A percentile compares a stretch with the other conserved stretches of the same genome.
Conservation (phyloP, 1,140 invertebrate genomes). For the Diplogasteroides magnus region DNA sequence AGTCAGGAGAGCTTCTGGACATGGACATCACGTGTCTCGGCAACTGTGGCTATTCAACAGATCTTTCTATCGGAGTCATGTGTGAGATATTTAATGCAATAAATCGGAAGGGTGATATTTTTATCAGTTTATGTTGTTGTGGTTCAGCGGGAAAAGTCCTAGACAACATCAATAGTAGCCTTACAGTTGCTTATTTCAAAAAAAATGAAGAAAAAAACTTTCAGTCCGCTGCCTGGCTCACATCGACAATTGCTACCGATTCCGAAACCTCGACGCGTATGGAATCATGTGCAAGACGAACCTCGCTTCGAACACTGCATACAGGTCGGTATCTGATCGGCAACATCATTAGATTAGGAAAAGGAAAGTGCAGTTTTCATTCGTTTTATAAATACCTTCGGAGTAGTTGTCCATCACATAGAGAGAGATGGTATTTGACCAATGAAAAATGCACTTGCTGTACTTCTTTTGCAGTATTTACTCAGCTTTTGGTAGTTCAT, state of each 20-base stretch:
- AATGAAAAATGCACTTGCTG: too few relatives aligned
- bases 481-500: too few relatives aligned
- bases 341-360: slow-evolving; percentile 4
- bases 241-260: slow-evolving; percentile 52
- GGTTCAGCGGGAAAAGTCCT: too few relatives aligned
- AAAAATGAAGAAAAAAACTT: slow-evolving; percentile 12
- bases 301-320: slow-evolving; percentile 74
- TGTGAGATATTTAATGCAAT: slow-evolving; percentile 35
- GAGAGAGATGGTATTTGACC: too few relatives aligned
- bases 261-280: slow-evolving; percentile 40
- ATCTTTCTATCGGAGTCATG: slow-evolving; percentile 49
- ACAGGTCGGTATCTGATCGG: slow-evolving; percentile 53
- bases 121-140: too few relatives aligned
- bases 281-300: slow-evolving; percentile 50
- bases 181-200: too few relatives aligned
- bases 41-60: slow-evolving; percentile 44
- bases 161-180: too few relatives aligned
- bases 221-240: slow-evolving; percentile 45
- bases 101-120: too few relatives aligned
- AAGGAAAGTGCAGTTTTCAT: too few relatives aligned
- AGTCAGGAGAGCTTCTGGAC: slow-evolving; percentile 39
- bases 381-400: too few relatives aligned
- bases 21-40: slow-evolving; percentile 36
- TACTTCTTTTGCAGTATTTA: too few relatives aligned
- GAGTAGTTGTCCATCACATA: too few relatives aligned